phyloP scores from a whole-genome alignment of 2,888 invertebrate genomes.

The Drosophila borealis region DNA sequence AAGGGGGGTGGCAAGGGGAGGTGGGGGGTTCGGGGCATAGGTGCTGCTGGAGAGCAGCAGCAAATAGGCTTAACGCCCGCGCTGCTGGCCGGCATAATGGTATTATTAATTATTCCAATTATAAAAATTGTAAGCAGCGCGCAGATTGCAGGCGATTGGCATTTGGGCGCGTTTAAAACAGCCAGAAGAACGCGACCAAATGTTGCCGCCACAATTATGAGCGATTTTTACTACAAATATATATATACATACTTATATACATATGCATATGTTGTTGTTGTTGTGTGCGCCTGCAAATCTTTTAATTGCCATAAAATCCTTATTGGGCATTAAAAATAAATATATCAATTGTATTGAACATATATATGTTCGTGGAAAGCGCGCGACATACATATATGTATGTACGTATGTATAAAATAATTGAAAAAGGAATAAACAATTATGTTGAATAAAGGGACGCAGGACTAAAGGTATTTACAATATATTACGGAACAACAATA shows the following conservation, averaged over 20 bases:
- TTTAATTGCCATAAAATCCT: conserved; percentile 80
- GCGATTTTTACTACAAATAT: conserved; percentile 45
- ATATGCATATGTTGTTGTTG: conserved; percentile 1
- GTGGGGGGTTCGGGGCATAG: not conserved
- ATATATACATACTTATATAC: conserved; percentile 20
- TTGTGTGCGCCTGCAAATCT: conserved; percentile 65
- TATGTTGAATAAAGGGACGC: too few relatives aligned
- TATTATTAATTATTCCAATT: conserved; percentile 85
- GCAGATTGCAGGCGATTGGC: conserved; percentile 58
- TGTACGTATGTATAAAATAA: not conserved
- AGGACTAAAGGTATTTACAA: too few relatives aligned
- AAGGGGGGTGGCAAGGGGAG: not conserved
- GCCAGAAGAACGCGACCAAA: conserved; percentile 46
- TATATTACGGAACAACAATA: not conserved
- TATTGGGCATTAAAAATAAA: conserved; percentile 78
- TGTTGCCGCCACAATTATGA: conserved; percentile 67
- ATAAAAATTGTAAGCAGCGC: conserved; percentile 79
- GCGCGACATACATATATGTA: conserved; percentile 11
- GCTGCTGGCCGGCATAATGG: conserved; percentile 71
- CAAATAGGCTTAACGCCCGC: conserved; percentile 77
- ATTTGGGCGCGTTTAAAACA: conserved; percentile 51
- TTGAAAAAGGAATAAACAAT: conserved; percentile 13
- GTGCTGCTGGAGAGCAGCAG: conserved; percentile 27
- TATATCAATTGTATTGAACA: conserved; percentile 58
- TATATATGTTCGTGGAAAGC: conserved; percentile 16